Conservation (phyloP, 2,888 invertebrate genomes). For the Corythucha ciliata region DNA sequence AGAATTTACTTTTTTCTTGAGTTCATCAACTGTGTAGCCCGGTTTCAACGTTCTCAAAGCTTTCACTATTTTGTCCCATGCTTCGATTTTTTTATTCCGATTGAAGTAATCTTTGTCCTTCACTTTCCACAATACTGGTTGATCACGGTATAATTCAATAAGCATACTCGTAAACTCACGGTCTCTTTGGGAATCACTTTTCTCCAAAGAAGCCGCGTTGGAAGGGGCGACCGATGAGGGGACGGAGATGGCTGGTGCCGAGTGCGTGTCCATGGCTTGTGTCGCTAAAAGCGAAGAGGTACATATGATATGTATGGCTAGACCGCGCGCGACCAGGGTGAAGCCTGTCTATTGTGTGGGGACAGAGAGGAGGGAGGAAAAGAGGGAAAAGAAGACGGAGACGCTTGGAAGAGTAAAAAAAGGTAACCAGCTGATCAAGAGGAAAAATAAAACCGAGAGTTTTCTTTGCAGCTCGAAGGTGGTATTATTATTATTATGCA, state of each 20-base stretch:
- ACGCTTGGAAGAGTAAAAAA: too few relatives aligned
- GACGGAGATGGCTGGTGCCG: slow-evolving; percentile 9
- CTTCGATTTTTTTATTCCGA: slow-evolving; percentile 7
- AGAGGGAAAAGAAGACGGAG: too few relatives aligned
- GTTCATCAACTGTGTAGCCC: slow-evolving; percentile 9
- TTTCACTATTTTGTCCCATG: slow-evolving; percentile 6
- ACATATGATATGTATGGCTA: too few relatives aligned
- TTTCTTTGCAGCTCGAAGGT: too few relatives aligned
- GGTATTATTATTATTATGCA: too few relatives aligned
- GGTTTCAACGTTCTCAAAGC: slow-evolving; percentile 14
- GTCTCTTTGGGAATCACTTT: background rate
- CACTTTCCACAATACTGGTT: slow-evolving; percentile 16
- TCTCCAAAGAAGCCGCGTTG: background rate
- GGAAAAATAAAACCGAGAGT: too few relatives aligned
- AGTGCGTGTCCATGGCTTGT: too few relatives aligned
- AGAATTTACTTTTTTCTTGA: slow-evolving; percentile 16
- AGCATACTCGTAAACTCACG: slow-evolving; percentile 13
- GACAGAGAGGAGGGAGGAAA: too few relatives aligned
- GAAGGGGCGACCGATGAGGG: slow-evolving; percentile 1
- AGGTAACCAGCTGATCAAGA: too few relatives aligned
- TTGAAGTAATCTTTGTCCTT: slow-evolving; percentile 18
- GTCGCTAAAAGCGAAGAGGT: too few relatives aligned
- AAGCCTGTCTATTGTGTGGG: too few relatives aligned
- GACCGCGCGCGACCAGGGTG: too few relatives aligned
- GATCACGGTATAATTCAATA: slow-evolving; percentile 12